Base-by-base conservation (phyloP, 2,797 vertebrate species). In the Siniperca scherzeri region DNA sequence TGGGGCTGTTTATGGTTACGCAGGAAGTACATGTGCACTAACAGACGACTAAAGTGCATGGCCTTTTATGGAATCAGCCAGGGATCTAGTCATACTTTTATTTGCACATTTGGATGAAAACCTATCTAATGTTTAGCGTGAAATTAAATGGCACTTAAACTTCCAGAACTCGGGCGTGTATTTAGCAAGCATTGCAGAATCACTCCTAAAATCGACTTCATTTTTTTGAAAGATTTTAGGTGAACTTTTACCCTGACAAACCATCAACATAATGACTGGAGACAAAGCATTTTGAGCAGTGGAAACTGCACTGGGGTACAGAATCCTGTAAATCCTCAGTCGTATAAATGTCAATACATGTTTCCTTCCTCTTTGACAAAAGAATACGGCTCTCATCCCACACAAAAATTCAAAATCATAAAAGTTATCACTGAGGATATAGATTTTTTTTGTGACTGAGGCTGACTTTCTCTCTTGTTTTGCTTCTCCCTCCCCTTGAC, bases 401-500 rank as follows among this genome's bases (percentile, higher is more conserved):
- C 66, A 66, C 8, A 3, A 17, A 33, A 50, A 78, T 64, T n/a
- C n/a, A 25, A 17, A 80, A 84, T 69, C 17, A 42, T 68, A 27
- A 76, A 77, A 55, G 71, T 81, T 74, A 79, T 67, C 48, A 40
- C 53, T 5, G 12, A 60, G 36, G 57, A 70, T 57, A 19, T 57
- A 55, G 33, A 22, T 42, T 38, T 44, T 44, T 44, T 57, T 22
- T 60, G 30, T 46, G 48, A 42, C 22, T 3, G 21, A 50, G n/a
- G 14, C 59, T 50, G 36, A 74, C 69, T 77, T 64, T 60, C 56
- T 66, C 64, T 62, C 36, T 77, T 81, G 53, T 83, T 82, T 82
- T 70, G 53, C 67, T 44, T 40, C 57, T 72, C 33, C 8, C 57
- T 83, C 14, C 60, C 22, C 17, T 71, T 50, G 77, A 77, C 77